Percentiles rank a stretch among this genome's conserved stretches.
Evolutionary conservation across 2,113 vertebrate species (phyloP).

Genomic region (Amphiprion percula): DNA sequence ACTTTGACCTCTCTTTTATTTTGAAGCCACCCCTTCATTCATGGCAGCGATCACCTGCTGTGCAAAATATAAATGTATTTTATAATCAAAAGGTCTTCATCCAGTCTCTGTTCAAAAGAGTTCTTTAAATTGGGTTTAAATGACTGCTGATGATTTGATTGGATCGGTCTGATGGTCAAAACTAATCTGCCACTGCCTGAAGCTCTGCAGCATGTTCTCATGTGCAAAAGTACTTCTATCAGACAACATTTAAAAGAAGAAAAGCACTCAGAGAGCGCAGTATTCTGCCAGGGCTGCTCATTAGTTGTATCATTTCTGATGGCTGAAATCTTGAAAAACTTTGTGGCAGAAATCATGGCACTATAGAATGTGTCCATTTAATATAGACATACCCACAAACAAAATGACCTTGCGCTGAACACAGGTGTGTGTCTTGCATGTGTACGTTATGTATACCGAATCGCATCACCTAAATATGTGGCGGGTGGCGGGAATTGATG

Average conservation of each 20-base stretch:
- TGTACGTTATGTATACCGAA: too few relatives aligned
- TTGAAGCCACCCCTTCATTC: not conserved
- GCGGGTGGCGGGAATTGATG: too few relatives aligned
- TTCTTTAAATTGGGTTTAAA: not conserved
- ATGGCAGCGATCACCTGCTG: not conserved
- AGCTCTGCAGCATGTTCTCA: fast-evolving
- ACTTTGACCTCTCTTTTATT: slow-evolving; percentile 10
- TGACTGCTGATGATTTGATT: slow-evolving; percentile 25
- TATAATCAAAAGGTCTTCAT: slow-evolving; percentile 29
- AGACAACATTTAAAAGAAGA: not conserved
- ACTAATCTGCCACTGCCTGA: not conserved
- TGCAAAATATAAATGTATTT: slow-evolving; percentile 8
- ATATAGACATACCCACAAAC: too few relatives aligned
- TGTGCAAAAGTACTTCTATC: not conserved
- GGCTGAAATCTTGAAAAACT: too few relatives aligned
- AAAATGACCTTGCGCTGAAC: too few relatives aligned
- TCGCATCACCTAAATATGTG: too few relatives aligned
- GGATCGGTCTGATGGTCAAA: not conserved
- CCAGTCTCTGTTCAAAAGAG: not conserved
- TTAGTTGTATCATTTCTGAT: too few relatives aligned
- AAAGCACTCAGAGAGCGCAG: too few relatives aligned
- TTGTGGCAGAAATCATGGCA: too few relatives aligned
- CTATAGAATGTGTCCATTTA: too few relatives aligned
- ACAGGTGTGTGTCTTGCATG: too few relatives aligned
- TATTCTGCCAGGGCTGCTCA: too few relatives aligned